Base-by-base conservation (phyloP, 2,888 invertebrate genomes). In the Aphelenchoides bicaudatus region DNA sequence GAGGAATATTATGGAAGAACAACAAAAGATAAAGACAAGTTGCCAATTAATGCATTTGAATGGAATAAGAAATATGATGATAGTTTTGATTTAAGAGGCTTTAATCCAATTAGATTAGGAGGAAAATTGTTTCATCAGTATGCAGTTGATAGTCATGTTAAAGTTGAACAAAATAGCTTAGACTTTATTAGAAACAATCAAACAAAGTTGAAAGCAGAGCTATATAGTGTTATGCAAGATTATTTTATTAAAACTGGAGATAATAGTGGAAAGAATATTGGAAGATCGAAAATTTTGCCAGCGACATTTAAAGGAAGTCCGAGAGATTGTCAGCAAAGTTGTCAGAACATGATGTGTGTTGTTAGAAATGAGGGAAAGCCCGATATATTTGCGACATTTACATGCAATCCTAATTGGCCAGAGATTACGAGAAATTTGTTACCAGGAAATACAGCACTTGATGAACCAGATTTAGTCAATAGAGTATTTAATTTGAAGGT, bases 351-450 rank as follows among this genome's bases (percentile, higher is more conserved):
- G 4, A 67, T 75, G 67, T 50, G 68, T 28, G 53, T 68, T 29
- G 70, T 73, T 13, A 54, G 69, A 5, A 46, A 53, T 23, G 73
- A 57, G 53, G 72, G 72, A 19, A 55, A 59, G 21, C 72, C 73
- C 5, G 59, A 64, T 58, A 43, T 78, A 2, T 79, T 77, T 57
- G 68, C 61, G 62, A 80, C 68, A 62, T 70, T 62, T 77, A 81
- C 66, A 59, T 81, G 39, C 68, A 78, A 78, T 58, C 72, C 77
- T 8, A 51, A 59, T 2, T 79, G 75, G 71, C 37, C 47, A 27
- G 78, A 79, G 55, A 74, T 79, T 13, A 43, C 31, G 21, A 25
- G 47, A 16, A 46, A 55, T 10, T 46, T 75, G 1, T 47, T 31
- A 34, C 34, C 51, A 29, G 39, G 65, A 56, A 16, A 61, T 16